Evolutionary conservation across 2,888 invertebrate species (phyloP), one percentile per base, ranked within the genome.

Genomic region (Hydroisotoma schaefferi): DNA sequence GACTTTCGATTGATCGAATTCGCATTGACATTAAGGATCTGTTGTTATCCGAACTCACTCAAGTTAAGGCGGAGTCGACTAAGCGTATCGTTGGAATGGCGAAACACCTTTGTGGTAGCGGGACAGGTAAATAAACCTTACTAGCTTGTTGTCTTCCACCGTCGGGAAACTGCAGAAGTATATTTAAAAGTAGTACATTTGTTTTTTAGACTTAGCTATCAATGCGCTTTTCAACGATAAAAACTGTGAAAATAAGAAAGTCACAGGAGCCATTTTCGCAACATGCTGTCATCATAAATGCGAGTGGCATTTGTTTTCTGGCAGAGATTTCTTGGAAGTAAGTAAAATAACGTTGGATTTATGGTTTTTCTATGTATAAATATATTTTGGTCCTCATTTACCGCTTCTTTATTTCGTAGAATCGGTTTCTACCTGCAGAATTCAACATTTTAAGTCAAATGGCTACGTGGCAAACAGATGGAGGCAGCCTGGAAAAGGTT

Each of bases 381-480:
- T 10, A 33, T 33, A 15, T 33, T 33, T 33, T 33, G 15, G 8
- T 33, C 15, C 15, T 33, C 8, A 10, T 33, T 10, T 15, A 33
- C 8, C 15, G 33, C 33, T 33, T 33, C 15, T 23, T 26, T 23
- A 20, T 57, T 57, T 54, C 57, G 20, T 25, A 28, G 20, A 12
- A 44, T 38, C n/a, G 6, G 2, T 59, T 63, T 48, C 18, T 53
- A 4, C 26, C 23, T 37, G 37, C 33, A 1, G 86, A 92, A 56
- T 87, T 93, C 76, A 81, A 84, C 68, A 80, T 89, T 26, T 83
- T 94, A 74, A 84, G 87, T 59, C 87, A 89, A 67, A 82, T 94
- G 74, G 88, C 88, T 6, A 89, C 92, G 74, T 94, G 94, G 94
- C 91, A 90, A 0, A 90, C 90, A 1, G 91, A 92, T 78, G 89